Percentiles rank a stretch among this genome's conserved stretches.
Conservation (phyloP, 2,888 invertebrate species). For the Atherix ibis region DNA sequence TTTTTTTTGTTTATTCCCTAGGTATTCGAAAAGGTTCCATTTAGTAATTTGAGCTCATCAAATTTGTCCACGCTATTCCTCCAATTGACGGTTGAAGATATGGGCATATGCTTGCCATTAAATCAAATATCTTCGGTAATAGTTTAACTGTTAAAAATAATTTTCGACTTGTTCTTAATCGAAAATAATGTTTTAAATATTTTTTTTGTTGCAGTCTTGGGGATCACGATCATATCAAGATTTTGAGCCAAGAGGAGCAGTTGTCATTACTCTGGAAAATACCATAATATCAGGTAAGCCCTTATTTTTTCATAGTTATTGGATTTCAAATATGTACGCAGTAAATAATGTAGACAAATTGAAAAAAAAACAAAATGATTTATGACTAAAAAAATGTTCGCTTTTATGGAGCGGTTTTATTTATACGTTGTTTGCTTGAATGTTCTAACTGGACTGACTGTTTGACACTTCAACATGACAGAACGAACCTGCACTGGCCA, state of each 20-base stretch:
- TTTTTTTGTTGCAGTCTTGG: slow-evolving; percentile 38
- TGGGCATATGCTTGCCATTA: slow-evolving; percentile 88
- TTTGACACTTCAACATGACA: too few species aligned
- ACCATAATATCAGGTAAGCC: slow-evolving; percentile 60
- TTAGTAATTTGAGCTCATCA: slow-evolving; percentile 60
- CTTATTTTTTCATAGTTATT: too few species aligned
- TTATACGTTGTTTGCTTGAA: too few species aligned
- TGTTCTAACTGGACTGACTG: too few species aligned
- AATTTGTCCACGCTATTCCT: slow-evolving; percentile 80
- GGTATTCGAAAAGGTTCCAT: slow-evolving; percentile 56
- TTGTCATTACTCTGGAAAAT: slow-evolving; percentile 88
- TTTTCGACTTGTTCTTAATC: slow-evolving; percentile 2
- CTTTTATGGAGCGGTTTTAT: too few species aligned
- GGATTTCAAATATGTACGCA: too few species aligned
- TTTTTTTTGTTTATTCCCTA: slow-evolving; percentile 11
- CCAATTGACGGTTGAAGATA: slow-evolving; percentile 88
- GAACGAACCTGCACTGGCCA: too few species aligned
- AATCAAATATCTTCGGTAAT: slow-evolving; percentile 59
- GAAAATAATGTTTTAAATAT: slow-evolving; percentile 1
- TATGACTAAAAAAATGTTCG: too few species aligned
- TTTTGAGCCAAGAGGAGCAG: slow-evolving; percentile 70
- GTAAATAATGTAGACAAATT: too few species aligned
- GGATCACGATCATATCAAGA: slow-evolving; percentile 51
- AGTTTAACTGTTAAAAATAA: slow-evolving; percentile 4
- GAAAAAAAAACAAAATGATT: too few species aligned